Percentiles rank a stretch among this genome's conserved stretches.
Evolutionary conservation across 2,113 vertebrate genomes (phyloP).

Genomic region (Sprattus sprattus): DNA sequence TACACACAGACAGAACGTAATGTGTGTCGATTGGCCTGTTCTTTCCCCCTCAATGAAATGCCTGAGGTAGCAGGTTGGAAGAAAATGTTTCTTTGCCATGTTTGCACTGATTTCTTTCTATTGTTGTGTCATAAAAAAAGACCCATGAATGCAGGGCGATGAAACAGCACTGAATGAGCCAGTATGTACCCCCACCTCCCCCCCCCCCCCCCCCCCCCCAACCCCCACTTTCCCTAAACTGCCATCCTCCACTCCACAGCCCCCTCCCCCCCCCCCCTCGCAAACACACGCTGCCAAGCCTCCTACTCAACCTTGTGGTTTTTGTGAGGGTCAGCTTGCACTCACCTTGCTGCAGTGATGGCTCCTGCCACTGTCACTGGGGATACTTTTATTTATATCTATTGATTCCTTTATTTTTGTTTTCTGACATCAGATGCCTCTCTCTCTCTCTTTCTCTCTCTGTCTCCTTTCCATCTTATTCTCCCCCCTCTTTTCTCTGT

Average conservation of each 20-base stretch:
- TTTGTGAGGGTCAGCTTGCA: neutral
- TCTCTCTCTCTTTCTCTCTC: neutral
- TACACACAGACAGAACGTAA: conserved; percentile 17
- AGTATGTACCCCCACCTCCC: conserved; percentile 20
- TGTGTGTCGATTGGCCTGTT: neutral
- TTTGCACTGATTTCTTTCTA: conserved; percentile 43
- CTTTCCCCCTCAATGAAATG: conserved; percentile 37
- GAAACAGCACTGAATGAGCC: conserved; percentile 60
- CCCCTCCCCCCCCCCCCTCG: conserved; percentile 21
- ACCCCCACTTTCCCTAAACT: neutral
- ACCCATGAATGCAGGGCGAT: conserved; percentile 50
- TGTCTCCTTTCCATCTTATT: conserved; percentile 35
- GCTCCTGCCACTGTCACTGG: neutral
- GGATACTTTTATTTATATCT: neutral
- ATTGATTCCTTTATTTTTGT: conserved; percentile 13
- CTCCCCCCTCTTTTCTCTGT: neutral
- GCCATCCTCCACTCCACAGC: conserved; percentile 41
- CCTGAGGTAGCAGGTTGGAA: conserved; percentile 73
- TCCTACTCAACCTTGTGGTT: neutral
- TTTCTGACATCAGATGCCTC: conserved; percentile 18
- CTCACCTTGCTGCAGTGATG: neutral
- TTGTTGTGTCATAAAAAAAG: conserved; percentile 55
- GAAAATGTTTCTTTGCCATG: conserved; percentile 78
- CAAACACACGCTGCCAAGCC: neutral
- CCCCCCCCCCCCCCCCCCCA: conserved; percentile 4